phyloP scores from a whole-genome alignment of 2,888 invertebrate species.

The Drosophila anomalipes region DNA sequence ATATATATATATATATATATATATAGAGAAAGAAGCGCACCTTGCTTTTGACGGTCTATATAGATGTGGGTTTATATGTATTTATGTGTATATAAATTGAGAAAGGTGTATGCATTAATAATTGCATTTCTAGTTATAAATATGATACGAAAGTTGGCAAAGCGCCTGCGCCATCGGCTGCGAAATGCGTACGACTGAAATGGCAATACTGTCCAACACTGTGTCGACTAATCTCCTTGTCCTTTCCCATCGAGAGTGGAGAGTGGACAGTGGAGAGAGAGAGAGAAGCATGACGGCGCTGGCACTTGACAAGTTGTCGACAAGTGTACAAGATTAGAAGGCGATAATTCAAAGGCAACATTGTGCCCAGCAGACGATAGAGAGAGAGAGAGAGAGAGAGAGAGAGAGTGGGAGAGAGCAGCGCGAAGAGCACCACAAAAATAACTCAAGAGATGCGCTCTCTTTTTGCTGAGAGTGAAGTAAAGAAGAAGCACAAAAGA shows the following conservation, averaged over 20 bases:
- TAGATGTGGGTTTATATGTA: background rate
- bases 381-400: slow-evolving; percentile 4
- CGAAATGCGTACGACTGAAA: slow-evolving; percentile 49
- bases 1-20: background rate
- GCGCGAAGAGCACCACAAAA: background rate
- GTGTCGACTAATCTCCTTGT: slow-evolving; percentile 28
- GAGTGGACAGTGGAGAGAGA: background rate
- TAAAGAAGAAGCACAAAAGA: slow-evolving; percentile 30
- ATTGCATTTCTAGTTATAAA: slow-evolving; percentile 70
- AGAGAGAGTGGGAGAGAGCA: slow-evolving; percentile 12
- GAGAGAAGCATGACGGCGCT: slow-evolving; percentile 16
- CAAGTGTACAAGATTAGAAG: slow-evolving; percentile 67
- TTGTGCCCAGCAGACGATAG: slow-evolving; percentile 42
- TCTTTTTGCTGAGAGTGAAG: slow-evolving; percentile 5
- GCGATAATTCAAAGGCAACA: slow-evolving; percentile 59
- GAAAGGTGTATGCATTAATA: slow-evolving; percentile 62
- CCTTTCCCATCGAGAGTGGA: slow-evolving; percentile 34
- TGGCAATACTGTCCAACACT: slow-evolving; percentile 21
- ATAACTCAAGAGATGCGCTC: slow-evolving; percentile 37
- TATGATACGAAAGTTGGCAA: slow-evolving; percentile 61
- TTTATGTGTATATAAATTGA: slow-evolving; percentile 7
- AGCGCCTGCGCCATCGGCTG: slow-evolving; percentile 53
- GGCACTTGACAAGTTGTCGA: slow-evolving; percentile 64
- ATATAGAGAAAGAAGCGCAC: slow-evolving; percentile 19
- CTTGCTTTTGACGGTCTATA: slow-evolving; percentile 41